phyloP scores from a whole-genome alignment of 35 echinoderm and acorn worm genomes.

The Eucidaris tribuloides region DNA sequence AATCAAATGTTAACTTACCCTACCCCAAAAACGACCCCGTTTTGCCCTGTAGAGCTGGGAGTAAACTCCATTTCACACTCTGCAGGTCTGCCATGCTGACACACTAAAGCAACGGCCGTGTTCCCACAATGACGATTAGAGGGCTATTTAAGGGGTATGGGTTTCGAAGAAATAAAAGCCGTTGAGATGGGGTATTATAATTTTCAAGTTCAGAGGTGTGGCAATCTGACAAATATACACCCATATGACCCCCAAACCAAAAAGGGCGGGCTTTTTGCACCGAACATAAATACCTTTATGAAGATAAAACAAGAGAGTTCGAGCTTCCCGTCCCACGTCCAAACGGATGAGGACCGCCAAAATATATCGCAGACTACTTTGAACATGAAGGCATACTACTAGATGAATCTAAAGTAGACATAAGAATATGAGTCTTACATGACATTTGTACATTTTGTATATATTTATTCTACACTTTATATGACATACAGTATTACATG shows the following conservation, averaged over 20 bases:
- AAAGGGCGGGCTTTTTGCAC: neutral
- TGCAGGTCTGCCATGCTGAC: neutral
- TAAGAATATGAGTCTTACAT: too few relatives aligned
- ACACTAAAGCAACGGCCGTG: constrained; percentile 22
- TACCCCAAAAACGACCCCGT: neutral
- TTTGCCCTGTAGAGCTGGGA: neutral
- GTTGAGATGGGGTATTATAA: constrained; percentile 39
- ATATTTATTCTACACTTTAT: too few relatives aligned
- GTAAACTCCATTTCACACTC: neutral
- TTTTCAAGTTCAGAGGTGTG: constrained; percentile 43
- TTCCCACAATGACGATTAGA: neutral
- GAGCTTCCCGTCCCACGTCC: neutral
- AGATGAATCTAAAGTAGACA: constrained; percentile 23
- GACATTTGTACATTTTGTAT: too few relatives aligned
- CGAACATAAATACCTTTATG: neutral
- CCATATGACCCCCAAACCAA: neutral
- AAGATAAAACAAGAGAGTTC: neutral
- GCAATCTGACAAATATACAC: constrained; percentile 58
- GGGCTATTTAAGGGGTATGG: constrained; percentile 45
- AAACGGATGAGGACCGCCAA: neutral
- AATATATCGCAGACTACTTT: neutral
- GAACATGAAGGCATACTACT: constrained; percentile 44
- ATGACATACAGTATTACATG: too few relatives aligned
- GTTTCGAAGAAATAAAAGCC: constrained; percentile 43
- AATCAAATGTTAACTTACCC: constrained; percentile 17